Conservation (phyloP, 2,888 invertebrate genomes). For the Drosophila helvetica region DNA sequence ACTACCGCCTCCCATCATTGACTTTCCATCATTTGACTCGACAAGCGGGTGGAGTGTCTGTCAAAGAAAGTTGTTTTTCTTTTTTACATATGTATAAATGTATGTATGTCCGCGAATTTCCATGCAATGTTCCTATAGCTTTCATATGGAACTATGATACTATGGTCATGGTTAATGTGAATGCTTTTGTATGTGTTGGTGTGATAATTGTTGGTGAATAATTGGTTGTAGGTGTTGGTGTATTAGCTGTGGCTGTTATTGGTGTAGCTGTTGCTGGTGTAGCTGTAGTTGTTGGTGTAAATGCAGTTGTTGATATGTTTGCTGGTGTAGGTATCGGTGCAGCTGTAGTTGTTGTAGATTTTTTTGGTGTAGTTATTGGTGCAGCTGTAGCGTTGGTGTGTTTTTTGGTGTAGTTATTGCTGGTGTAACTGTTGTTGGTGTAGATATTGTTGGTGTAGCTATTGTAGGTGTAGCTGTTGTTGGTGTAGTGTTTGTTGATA, state of each 20-base stretch:
- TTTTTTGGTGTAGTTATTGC: no score
- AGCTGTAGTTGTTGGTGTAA: no score
- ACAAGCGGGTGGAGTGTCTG: conserved; percentile 9
- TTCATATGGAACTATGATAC: conserved; percentile 9
- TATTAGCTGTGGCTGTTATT: background rate
- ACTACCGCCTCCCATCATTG: conserved; percentile 24
- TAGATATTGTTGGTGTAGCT: no score
- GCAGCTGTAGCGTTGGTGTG: no score
- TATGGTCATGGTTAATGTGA: conserved; percentile 29
- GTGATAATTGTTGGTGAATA: background rate
- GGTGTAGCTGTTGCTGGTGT: background rate
- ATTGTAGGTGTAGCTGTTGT: no score
- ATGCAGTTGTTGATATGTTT: no score
- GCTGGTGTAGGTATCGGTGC: no score
- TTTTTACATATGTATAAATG: background rate
- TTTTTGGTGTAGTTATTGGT: no score
- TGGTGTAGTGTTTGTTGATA: no score
- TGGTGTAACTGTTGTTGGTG: background rate
- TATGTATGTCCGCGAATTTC: conserved; percentile 20
- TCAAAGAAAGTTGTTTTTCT: conserved; percentile 28
- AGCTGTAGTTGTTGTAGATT: no score
- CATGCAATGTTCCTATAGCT: conserved; percentile 36
- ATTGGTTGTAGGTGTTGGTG: background rate
- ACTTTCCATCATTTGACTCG: background rate
- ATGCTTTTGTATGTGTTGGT: background rate